Conservation (phyloP, 2,888 invertebrate species). For the Pachymerium ferrugineum region DNA sequence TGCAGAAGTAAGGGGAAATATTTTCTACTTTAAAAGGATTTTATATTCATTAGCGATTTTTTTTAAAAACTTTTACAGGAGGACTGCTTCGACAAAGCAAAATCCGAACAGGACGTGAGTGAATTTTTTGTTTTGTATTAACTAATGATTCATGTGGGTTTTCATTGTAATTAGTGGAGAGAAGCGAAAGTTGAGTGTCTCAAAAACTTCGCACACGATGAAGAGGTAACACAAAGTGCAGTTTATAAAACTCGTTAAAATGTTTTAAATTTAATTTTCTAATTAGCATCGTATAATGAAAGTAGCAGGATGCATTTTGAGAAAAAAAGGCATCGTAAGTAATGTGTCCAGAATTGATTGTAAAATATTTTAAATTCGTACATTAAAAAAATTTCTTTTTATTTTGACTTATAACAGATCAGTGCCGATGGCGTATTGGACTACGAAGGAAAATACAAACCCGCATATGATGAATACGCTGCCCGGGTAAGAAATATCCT, state of each 20-base stretch:
- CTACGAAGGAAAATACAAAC: background rate
- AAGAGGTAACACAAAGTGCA: background rate
- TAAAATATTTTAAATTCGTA: background rate
- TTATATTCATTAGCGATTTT: background rate
- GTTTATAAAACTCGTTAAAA: background rate
- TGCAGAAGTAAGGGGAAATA: background rate
- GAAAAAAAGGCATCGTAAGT: background rate
- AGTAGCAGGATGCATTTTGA: background rate
- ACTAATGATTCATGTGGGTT: background rate
- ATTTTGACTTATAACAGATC: background rate
- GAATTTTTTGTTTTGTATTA: background rate
- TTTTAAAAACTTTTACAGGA: background rate
- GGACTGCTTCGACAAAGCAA: background rate
- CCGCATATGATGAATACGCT: background rate
- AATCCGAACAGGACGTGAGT: background rate
- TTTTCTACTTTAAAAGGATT: background rate
- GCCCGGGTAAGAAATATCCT: background rate
- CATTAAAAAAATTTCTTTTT: background rate
- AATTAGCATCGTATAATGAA: background rate
- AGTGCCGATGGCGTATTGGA: background rate
- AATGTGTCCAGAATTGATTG: background rate
- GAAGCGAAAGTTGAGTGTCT: background rate
- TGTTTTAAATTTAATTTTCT: background rate
- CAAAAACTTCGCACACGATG: background rate
- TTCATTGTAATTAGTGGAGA: background rate